These are phyloP conservation scores for Plusia festucae DNA, from an alignment of 2,888 invertebrate genomes.

Conservation along the genomic window DNA sequence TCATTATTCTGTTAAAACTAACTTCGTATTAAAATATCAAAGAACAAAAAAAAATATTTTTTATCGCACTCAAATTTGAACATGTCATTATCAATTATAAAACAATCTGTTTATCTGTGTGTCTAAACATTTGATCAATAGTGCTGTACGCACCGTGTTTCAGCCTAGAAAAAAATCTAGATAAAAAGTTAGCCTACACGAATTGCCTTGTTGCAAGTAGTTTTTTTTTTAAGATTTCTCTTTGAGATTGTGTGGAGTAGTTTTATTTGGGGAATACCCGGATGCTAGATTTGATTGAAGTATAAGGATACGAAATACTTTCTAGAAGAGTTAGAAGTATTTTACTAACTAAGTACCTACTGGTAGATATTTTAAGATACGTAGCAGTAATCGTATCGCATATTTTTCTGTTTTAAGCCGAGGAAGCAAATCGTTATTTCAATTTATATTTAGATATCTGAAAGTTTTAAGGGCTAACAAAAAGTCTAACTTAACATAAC, in stretches of 20 bases:
- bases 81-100: slow-evolving; percentile 56
- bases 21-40: slow-evolving; percentile 13
- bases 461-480: too few relatives aligned
- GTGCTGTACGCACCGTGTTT: slow-evolving; percentile 32
- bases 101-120: slow-evolving; percentile 40
- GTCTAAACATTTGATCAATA: slow-evolving; percentile 50
- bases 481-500: too few relatives aligned
- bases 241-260: not conserved
- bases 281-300: not conserved
- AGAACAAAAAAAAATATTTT: slow-evolving; percentile 32
- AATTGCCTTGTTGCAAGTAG: slow-evolving; percentile 22
- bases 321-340: not conserved
- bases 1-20: slow-evolving; percentile 33
- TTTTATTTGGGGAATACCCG: not conserved
- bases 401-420: too few relatives aligned
- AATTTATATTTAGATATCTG: too few relatives aligned
- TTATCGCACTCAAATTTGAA: slow-evolving; percentile 23
- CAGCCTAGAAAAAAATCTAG: slow-evolving; percentile 43
- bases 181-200: slow-evolving; percentile 37
- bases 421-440: too few relatives aligned
- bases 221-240: not conserved
- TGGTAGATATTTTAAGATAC: too few relatives aligned
- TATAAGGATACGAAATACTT: not conserved
- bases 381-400: too few relatives aligned
- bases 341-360: not conserved